Conservation (phyloP, 1,140 invertebrate species). For the Platyscapa corneri region DNA sequence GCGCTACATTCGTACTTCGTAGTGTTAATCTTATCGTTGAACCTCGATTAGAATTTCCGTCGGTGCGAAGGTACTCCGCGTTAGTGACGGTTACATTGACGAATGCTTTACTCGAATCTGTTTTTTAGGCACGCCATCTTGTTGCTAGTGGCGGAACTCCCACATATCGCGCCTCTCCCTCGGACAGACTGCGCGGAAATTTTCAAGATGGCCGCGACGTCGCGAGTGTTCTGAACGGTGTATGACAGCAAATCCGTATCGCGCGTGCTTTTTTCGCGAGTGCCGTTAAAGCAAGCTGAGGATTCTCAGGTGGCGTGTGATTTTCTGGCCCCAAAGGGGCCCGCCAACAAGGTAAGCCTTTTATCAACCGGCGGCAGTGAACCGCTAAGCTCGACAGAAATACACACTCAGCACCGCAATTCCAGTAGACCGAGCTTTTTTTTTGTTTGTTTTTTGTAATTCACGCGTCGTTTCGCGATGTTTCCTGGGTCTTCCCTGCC, state of each 20-base stretch:
- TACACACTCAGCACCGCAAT: conserved; percentile 22
- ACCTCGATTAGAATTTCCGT: conserved; percentile 6
- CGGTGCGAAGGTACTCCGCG: neutral
- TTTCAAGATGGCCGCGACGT: conserved; percentile 50
- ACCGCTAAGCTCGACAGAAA: conserved; percentile 6
- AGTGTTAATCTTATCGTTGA: neutral
- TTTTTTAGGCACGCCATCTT: conserved; percentile 43
- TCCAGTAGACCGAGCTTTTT: neutral
- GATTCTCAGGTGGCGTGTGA: conserved; percentile 11
- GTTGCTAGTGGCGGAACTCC: neutral
- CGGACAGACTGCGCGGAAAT: conserved; percentile 35
- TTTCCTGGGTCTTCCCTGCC: neutral
- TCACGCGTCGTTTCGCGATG: neutral
- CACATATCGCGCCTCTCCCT: conserved; percentile 18
- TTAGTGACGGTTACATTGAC: neutral
- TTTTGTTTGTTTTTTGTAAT: conserved; percentile 31
- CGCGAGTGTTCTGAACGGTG: conserved; percentile 45
- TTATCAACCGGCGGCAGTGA: neutral
- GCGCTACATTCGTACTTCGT: neutral
- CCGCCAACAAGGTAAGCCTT: conserved; percentile 39
- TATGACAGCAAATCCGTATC: conserved; percentile 39
- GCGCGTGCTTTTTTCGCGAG: conserved; percentile 39
- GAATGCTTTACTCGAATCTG: neutral
- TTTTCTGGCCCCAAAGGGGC: conserved; percentile 34
- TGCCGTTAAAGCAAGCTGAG: conserved; percentile 15